A percentile compares a stretch with the other conserved stretches of the same genome.
Evolutionary conservation across 2,113 vertebrate species (phyloP).

Genomic region (Datnioides undecimradiatus): DNA sequence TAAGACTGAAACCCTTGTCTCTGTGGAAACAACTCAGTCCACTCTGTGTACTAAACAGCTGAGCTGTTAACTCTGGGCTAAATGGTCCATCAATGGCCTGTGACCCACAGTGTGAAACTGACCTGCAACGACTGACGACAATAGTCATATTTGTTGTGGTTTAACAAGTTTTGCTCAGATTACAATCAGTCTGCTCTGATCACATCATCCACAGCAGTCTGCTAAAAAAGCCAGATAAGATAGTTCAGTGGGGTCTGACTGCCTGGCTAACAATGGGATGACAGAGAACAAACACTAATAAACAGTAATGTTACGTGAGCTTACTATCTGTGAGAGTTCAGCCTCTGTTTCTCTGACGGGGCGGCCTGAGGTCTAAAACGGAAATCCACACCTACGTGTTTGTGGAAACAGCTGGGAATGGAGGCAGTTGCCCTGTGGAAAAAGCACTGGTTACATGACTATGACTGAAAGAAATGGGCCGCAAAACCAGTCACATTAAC

Average conservation of each 20-base stretch:
- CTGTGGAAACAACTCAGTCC: neutral
- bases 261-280: neutral
- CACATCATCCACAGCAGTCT: neutral
- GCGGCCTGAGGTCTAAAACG: conserved; percentile 8
- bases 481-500: neutral
- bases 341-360: no score
- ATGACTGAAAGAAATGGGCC: neutral
- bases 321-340: neutral
- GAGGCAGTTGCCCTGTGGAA: neutral
- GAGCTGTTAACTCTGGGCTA: neutral
- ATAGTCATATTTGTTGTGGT: no score
- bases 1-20: neutral
- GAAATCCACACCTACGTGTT: conserved; percentile 46
- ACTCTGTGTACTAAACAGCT: neutral
- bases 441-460: neutral
- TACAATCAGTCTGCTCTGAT: conserved; percentile 3
- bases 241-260: no score
- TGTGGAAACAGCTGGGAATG: conserved; percentile 29
- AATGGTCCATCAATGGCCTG: neutral
- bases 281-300: neutral
- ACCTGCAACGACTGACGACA: no score
- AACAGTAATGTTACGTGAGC: neutral
- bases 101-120: neutral
- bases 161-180: conserved; percentile 17
- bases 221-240: neutral